Percentiles rank a stretch among this genome's conserved stretches.
phyloP scores from a whole-genome alignment of 2,797 vertebrate genomes.

The Argya squamiceps region DNA sequence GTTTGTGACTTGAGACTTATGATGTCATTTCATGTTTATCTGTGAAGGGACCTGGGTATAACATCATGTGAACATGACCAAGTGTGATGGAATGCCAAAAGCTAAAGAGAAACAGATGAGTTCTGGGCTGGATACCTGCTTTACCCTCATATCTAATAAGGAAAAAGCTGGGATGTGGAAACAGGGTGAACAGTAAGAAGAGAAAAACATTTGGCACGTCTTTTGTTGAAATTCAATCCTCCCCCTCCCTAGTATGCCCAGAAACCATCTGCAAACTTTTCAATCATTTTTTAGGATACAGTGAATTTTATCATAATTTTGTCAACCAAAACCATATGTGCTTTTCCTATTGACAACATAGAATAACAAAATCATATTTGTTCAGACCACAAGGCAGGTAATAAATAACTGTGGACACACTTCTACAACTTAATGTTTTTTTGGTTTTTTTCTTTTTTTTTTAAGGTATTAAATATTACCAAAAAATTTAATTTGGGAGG shows the following conservation, averaged over 20 bases:
- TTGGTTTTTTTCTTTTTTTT: background rate
- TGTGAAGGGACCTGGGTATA: slow-evolving; percentile 17
- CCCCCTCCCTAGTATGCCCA: slow-evolving; percentile 48
- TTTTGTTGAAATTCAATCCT: slow-evolving; percentile 77
- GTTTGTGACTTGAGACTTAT: slow-evolving; percentile 57
- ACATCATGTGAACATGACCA: slow-evolving; percentile 53
- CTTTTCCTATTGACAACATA: slow-evolving; percentile 72
- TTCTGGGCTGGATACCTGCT: slow-evolving; percentile 51
- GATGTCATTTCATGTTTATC: slow-evolving; percentile 59
- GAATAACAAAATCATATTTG: slow-evolving; percentile 80
- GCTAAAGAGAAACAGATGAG: slow-evolving; percentile 77
- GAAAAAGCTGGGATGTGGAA: slow-evolving; percentile 55
- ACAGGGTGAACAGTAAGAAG: slow-evolving; percentile 66
- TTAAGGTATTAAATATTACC: slow-evolving; percentile 54
- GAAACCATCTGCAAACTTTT: slow-evolving; percentile 79
- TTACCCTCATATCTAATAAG: slow-evolving; percentile 68
- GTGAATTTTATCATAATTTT: slow-evolving; percentile 83
- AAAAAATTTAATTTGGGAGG: slow-evolving; percentile 75
- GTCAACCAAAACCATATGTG: slow-evolving; percentile 81
- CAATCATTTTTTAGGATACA: slow-evolving; percentile 79
- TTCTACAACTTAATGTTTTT: slow-evolving; percentile 46
- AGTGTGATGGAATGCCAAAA: slow-evolving; percentile 63
- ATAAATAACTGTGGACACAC: slow-evolving; percentile 76
- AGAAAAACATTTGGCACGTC: slow-evolving; percentile 71
- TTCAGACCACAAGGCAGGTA: slow-evolving; percentile 77